Base-by-base conservation (phyloP, 1,140 invertebrate species). In the Rhizoglyphus robini region DNA sequence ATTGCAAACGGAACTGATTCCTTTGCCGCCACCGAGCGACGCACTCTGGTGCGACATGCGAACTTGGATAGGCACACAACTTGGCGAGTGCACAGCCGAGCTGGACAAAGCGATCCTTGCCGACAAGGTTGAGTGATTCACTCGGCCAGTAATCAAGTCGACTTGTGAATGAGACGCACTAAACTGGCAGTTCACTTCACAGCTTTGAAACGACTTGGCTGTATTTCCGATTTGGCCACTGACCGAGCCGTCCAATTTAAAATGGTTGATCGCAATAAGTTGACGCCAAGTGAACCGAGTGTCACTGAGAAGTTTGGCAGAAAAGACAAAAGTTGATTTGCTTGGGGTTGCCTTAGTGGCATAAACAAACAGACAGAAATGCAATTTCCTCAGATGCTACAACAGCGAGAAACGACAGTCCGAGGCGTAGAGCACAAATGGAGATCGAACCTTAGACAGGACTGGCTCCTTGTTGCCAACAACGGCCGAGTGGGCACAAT, bases 321-420 rank as follows among this genome's bases (percentile, higher is more conserved):
- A 54, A 54, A 54, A 54, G 51, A 54, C 51, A 54, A 54, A 54
- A 54, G 51, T 54, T 54, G 51, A 54, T 54, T 25, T 20, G 23
- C 23, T 25, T 8, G 8, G 23, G 23, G 51, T 54, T 20, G 51
- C 18, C 36, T 8, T 41, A 32, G 23, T 20, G 20, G 51, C 51
- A 54, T 54, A 54, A 54, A 54, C 51, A 54, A 54, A 54, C 51
- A 32, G 31, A 54, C 8, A 27, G 31, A 54, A 32, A 54, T 27
- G 51, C 51, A 54, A 54, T 54, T 54, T 54, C 51, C 51, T 54
- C 51, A 25, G 51, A 54, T 54, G 51, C 15, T 8, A 54, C 51
- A 54, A 8, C 20, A 54, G 41, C 23, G 41, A 46, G 23, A 46
- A 46, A 23, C 15, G 41, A 23, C 41, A 46, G 15, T 15, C n/a